Evolutionary conservation across 2,888 invertebrate genomes (phyloP).

Genomic region (Octodonta nipae): DNA sequence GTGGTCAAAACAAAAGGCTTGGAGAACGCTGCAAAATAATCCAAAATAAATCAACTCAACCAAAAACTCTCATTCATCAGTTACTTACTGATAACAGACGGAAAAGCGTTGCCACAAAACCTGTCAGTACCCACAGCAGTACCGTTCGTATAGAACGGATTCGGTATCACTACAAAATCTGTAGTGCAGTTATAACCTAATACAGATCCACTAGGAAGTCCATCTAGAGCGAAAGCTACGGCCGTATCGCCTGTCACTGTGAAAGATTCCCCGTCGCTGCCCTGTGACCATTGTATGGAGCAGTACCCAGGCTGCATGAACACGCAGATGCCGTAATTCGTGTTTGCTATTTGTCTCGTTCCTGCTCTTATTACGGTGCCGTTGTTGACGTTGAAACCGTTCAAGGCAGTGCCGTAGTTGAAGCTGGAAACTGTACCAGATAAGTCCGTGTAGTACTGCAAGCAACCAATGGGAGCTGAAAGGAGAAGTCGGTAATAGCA

Average conservation of each 20-base stretch:
- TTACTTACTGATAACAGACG: constrained; percentile 47
- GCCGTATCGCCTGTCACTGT: constrained; percentile 58
- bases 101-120: constrained; percentile 62
- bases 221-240: constrained; percentile 41
- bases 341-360: constrained; percentile 56
- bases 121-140: constrained; percentile 45
- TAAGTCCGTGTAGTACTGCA: constrained; percentile 55
- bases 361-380: constrained; percentile 32
- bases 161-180: constrained; percentile 64
- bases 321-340: constrained; percentile 67
- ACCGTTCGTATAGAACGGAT: constrained; percentile 38
- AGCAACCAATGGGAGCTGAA: constrained; percentile 64
- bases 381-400: constrained; percentile 13
- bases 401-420: constrained; percentile 53
- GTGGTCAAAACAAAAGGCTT: constrained; percentile 65
- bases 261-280: constrained; percentile 48
- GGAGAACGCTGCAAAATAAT: constrained; percentile 40
- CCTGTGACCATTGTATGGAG: constrained; percentile 51
- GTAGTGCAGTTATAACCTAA: constrained; percentile 49
- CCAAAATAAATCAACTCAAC: neutral
- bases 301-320: constrained; percentile 57
- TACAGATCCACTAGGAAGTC: constrained; percentile 45
- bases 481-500: no score
- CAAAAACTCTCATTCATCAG: neutral
- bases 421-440: constrained; percentile 58